A percentile compares a stretch with the other conserved stretches of the same genome.
These are phyloP conservation scores for Slavum lentiscoides DNA, from an alignment of 2,888 invertebrate species.

Conservation along the genomic window DNA sequence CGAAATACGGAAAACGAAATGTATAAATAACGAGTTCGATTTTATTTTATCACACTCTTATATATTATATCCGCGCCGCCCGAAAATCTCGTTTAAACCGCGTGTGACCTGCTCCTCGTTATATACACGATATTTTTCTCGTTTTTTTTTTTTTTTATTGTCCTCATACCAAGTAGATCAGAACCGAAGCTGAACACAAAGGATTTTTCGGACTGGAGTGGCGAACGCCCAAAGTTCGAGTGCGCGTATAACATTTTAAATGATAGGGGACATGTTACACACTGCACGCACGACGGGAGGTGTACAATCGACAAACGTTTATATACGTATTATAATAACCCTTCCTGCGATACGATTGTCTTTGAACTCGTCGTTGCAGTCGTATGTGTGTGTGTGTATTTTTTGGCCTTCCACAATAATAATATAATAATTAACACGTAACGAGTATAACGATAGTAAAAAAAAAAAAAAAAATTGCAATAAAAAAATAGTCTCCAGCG, in stretches of 20 bases:
- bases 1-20: too few relatives aligned
- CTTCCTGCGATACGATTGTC: constrained; percentile 28
- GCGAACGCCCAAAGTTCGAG: constrained; percentile 30
- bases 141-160: not conserved
- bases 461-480: not conserved
- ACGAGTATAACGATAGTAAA: not conserved
- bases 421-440: constrained; percentile 37
- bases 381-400: not conserved
- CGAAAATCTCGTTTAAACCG: too few relatives aligned
- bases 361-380: constrained; percentile 21
- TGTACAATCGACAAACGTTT: constrained; percentile 50
- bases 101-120: constrained; percentile 7
- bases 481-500: constrained; percentile 8
- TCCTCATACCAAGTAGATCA: not conserved
- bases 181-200: constrained; percentile 28
- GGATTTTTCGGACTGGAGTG: constrained; percentile 22
- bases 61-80: too few relatives aligned
- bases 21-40: too few relatives aligned
- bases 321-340: constrained; percentile 5
- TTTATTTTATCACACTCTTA: too few relatives aligned
- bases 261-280: constrained; percentile 52
- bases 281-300: constrained; percentile 31
- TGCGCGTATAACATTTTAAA: constrained; percentile 31
- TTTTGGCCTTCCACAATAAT: constrained; percentile 29
- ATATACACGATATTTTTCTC: not conserved